Evolutionary conservation across 2,113 vertebrate species (phyloP), one percentile per base, ranked within the genome.

Genomic region (Myiozetetes cayanensis): DNA sequence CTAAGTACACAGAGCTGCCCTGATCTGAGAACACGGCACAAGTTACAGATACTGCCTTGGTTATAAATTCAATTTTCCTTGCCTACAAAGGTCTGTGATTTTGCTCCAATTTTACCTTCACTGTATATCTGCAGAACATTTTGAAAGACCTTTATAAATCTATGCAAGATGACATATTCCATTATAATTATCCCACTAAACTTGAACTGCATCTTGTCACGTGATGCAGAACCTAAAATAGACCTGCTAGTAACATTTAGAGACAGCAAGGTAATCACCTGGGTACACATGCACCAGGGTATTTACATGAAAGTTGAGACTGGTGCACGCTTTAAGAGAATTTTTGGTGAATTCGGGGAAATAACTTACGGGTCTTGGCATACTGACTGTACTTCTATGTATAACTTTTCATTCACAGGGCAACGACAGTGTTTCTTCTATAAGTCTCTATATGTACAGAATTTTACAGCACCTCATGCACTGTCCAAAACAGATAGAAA

Each of bases 401-500:
- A 24, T 86, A 95, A 74, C 63, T 85, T 82, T 13, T 76, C 82
- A 85, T 94, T 86, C 86, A 93, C 66, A 74, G 79, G 50, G 89
- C 88, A 92, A 95, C 86, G 77, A 90, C 84, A 93, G 46, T 33
- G 56, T 93, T 96, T 93, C 76, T 82, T 91, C 75, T 93, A 53
- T 76, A 94, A 89, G 79, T 89, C 85, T 93, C 70, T 87, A 56
- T 85, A 95, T 95, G 70, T 95, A 96, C 92, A 94, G 85, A 90
- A 96, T 91, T 95, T 92, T 96, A 93, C 92, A 96, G 90, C 87
- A 91, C 88, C 52, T 94, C 90, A 95, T 97, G 94, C 96, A 94
- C 84, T 93, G 76, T 83, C 93, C 94, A 91, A 92, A 96, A 74
- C 89, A 93, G 74, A 94, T 91, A 89, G 76, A 97, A 96, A 90